Evolutionary conservation across 2,113 vertebrate species (phyloP).

Genomic region (Sula dactylatra): DNA sequence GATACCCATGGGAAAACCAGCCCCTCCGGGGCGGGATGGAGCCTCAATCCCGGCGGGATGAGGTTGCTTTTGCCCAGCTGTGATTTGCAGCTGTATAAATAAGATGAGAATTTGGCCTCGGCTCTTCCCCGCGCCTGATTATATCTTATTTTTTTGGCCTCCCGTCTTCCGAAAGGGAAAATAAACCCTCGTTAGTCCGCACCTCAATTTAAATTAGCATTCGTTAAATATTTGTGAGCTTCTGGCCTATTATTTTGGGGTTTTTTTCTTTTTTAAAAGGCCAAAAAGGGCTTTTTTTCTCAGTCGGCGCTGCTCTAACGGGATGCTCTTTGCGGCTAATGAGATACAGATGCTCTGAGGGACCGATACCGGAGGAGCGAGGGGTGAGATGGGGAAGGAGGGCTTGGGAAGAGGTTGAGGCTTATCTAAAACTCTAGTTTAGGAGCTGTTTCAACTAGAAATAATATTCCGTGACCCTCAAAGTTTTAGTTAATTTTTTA

Average conservation of each 20-base stretch:
- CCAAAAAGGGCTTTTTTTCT: neutral
- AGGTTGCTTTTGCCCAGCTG: neutral
- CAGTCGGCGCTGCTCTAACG: neutral
- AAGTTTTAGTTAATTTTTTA: neutral
- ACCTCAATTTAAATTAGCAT: neutral
- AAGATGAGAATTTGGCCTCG: neutral
- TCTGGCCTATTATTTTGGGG: neutral
- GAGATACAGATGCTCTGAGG: neutral
- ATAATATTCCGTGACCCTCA: neutral
- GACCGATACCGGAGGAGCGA: neutral
- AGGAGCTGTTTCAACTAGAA: neutral
- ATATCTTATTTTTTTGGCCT: accelerated
- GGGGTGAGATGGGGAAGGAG: neutral
- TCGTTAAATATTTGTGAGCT: neutral
- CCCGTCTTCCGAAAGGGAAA: neutral
- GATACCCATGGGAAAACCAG: neutral
- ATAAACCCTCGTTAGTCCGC: neutral
- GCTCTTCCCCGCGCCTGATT: neutral
- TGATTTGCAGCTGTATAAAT: constrained; percentile 34
- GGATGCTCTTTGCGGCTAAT: neutral
- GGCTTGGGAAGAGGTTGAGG: neutral
- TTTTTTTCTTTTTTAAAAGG: neutral
- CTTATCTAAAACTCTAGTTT: neutral
- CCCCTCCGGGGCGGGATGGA: accelerated
- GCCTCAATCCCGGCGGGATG: accelerated